phyloP scores from a whole-genome alignment of 2,888 invertebrate genomes.

The Drosophila imparisetae region DNA sequence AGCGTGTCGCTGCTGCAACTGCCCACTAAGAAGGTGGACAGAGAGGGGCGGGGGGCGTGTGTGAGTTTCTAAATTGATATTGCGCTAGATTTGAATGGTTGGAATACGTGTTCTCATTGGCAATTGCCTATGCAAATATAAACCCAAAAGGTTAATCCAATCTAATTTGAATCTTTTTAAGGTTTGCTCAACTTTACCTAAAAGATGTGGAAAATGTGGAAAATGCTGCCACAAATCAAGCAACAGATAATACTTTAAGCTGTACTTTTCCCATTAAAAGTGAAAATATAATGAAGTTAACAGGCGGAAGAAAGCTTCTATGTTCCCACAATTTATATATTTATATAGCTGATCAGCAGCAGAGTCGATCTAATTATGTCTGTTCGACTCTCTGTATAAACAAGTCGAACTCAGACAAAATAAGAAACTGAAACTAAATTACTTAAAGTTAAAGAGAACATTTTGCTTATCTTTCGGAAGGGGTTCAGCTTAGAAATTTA shows the following conservation, averaged over 20 bases:
- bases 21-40: not conserved
- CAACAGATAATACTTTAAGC: not conserved
- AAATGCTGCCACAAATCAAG: not conserved
- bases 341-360: too few relatives aligned
- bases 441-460: too few relatives aligned
- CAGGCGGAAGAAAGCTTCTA: too few relatives aligned
- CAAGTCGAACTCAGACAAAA: too few relatives aligned
- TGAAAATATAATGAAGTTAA: not conserved
- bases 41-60: not conserved
- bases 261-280: not conserved
- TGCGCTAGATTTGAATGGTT: not conserved
- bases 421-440: too few relatives aligned
- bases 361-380: not conserved
- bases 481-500: not conserved
- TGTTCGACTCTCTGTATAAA: too few relatives aligned
- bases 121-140: not conserved
- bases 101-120: not conserved
- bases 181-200: not conserved
- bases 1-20: conserved; percentile 12
- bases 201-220: not conserved
- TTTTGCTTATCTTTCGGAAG: too few relatives aligned
- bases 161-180: not conserved
- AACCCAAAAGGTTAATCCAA: not conserved
- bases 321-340: too few relatives aligned
- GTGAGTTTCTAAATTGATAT: conserved; percentile 25